Evolutionary conservation across 1,140 invertebrate species (phyloP).

Genomic region (Contarinia nasturtii): DNA sequence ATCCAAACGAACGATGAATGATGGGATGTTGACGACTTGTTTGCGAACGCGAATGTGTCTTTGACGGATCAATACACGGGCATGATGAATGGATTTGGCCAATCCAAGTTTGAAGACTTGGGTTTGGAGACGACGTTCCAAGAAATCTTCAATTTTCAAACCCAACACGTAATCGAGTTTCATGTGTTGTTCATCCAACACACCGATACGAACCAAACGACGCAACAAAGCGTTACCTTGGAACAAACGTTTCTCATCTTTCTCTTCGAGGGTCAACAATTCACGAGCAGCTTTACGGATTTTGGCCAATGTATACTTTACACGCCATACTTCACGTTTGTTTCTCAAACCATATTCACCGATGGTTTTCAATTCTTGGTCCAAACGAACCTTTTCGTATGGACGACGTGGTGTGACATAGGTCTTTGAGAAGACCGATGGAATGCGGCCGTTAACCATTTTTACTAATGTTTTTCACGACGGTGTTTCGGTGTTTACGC

Average conservation of each 20-base stretch:
- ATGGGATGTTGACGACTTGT: slow-evolving; percentile 98
- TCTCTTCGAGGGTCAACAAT: slow-evolving; percentile 94
- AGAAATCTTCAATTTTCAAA: slow-evolving; percentile 97
- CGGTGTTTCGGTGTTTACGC: too few relatives aligned
- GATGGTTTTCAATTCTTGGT: slow-evolving; percentile 97
- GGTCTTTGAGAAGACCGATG: slow-evolving; percentile 90
- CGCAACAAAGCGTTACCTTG: slow-evolving; percentile 97
- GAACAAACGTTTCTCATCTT: slow-evolving; percentile 90
- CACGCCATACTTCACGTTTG: slow-evolving; percentile 98
- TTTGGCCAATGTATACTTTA: slow-evolving; percentile 94
- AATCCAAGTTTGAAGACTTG: slow-evolving; percentile 98
- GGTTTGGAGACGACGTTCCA: slow-evolving; percentile 96
- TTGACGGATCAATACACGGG: slow-evolving; percentile 94
- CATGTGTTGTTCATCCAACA: slow-evolving; percentile 92
- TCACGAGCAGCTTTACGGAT: slow-evolving; percentile 99
- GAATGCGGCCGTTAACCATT: slow-evolving; percentile 86
- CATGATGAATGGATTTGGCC: slow-evolving; percentile 98
- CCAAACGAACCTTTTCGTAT: slow-evolving; percentile 98
- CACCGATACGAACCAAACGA: slow-evolving; percentile 93
- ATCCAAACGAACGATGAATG: slow-evolving; percentile 93
- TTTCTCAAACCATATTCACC: slow-evolving; percentile 98
- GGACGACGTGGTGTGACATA: slow-evolving; percentile 96
- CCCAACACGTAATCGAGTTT: slow-evolving; percentile 99
- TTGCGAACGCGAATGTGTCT: slow-evolving; percentile 97
- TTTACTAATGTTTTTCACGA: background rate